Base-by-base conservation (phyloP, 2,797 vertebrate species). In the Hyperoplus lanceolatus region DNA sequence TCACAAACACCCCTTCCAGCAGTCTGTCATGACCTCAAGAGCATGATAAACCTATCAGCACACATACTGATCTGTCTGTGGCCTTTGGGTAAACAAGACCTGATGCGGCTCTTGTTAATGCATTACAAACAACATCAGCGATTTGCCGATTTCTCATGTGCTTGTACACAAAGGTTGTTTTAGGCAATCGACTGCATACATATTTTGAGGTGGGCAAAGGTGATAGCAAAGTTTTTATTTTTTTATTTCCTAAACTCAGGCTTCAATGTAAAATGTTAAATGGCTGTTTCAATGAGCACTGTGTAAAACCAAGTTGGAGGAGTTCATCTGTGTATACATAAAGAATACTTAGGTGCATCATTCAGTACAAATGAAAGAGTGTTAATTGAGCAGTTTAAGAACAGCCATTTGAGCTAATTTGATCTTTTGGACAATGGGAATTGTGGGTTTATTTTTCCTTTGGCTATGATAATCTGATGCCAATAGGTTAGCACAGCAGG, bases 11-110 rank as follows among this genome's bases (percentile, higher is more conserved):
- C 73, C 75, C 56, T 29, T 70, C 73, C 60, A 84, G 83, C 81
- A 59, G 68, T 42, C 46, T 62, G 81, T 76, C 71, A 42, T 82
- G 84, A 88, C 86, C 84, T 70, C 65, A 54, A 18, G 14, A 80
- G 73, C 73, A 68, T 46, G 70, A 80, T 59, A 55, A 64, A 73
- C 62, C 67, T 64, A 64, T 69, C 67, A 84, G 62, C 74, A 51
- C 69, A 82, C 62, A 60, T 42, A 13, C 62, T 53, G 75, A 70
- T 69, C 65, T 42, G 54, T 48, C 45, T 50, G 48, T 68, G 80
- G 60, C 71, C 66, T 79, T 72, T 59, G 43, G 62, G 48, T 78
- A 84, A 81, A 85, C 67, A 82, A 77, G 73, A 75, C 16, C 36
- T 48, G 29, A 75, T 53, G 8, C 41, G 54, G 69, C 60, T 57